Percentiles rank a stretch among this genome's conserved stretches.
Conservation (phyloP, 1,140 invertebrate species). For the Galendromus occidentalis region DNA sequence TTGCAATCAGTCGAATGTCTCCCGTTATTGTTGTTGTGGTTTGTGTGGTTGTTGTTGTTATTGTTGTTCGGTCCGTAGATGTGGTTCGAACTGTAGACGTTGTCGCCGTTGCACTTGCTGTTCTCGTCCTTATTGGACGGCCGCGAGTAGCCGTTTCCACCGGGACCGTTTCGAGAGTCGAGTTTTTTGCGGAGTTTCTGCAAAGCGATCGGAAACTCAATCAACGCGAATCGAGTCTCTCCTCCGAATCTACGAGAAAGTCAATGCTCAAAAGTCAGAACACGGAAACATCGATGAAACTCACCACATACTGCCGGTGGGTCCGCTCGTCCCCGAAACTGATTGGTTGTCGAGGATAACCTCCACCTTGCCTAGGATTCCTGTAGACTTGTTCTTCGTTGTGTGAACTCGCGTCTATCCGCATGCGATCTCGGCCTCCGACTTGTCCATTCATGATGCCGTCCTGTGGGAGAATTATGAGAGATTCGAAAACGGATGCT, state of each 20-base stretch:
- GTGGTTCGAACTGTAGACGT: neutral
- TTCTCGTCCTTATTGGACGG: neutral
- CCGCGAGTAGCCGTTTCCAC: too few relatives aligned
- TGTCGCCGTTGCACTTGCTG: constrained; percentile 7
- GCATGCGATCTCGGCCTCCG: too few relatives aligned
- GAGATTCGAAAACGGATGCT: too few relatives aligned
- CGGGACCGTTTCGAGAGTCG: neutral
- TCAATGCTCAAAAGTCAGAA: too few relatives aligned
- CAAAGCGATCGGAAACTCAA: neutral
- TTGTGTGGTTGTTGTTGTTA: neutral
- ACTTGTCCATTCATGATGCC: too few relatives aligned
- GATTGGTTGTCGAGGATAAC: neutral
- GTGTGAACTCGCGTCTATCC: too few relatives aligned
- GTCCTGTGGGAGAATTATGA: too few relatives aligned
- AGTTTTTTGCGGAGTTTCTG: constrained; percentile 7
- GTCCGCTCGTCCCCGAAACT: neutral
- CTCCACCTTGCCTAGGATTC: too few relatives aligned
- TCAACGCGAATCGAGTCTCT: neutral
- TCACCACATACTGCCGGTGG: constrained; percentile 2
- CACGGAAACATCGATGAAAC: neutral
- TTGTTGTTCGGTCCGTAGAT: neutral
- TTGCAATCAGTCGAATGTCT: neutral
- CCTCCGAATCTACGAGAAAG: neutral
- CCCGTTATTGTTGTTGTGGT: neutral
- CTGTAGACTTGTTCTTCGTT: too few relatives aligned